phyloP scores from a whole-genome alignment of 1,140 invertebrate genomes.

The Lasaia peninsularis region DNA sequence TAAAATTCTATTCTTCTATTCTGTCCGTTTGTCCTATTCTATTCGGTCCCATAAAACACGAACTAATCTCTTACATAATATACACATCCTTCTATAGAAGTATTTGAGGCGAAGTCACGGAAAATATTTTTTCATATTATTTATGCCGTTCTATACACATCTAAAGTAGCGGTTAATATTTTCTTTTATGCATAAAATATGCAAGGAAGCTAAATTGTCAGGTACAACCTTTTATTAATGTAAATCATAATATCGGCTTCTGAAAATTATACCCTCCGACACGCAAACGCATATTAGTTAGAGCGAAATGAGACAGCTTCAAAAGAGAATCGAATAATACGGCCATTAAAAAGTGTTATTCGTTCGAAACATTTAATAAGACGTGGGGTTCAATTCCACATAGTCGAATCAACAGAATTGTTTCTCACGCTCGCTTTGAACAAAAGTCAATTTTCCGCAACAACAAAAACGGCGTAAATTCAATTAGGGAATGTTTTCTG shows the following conservation, averaged over 20 bases:
- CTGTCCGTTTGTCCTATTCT: no score
- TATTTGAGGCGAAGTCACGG: no score
- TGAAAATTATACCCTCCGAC: conserved; percentile 36
- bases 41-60: no score
- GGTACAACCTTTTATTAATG: conserved; percentile 27
- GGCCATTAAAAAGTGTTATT: conserved; percentile 28
- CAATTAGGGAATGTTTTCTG: conserved; percentile 64
- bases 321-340: conserved; percentile 27
- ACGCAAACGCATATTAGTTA: conserved; percentile 34
- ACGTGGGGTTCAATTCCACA: conserved; percentile 22
- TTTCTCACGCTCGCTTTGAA: conserved; percentile 58
- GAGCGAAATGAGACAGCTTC: conserved; percentile 28
- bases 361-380: conserved; percentile 27
- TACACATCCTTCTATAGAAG: no score
- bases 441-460: conserved; percentile 64
- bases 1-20: no score
- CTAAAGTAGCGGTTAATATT: not conserved
- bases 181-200: conserved; percentile 9
- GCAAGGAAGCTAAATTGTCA: conserved; percentile 15
- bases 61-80: no score
- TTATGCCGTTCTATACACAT: no score
- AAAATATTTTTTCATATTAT: no score
- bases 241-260: conserved; percentile 34
- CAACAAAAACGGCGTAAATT: conserved; percentile 66
- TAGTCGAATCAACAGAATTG: conserved; percentile 39